Evolutionary conservation across 2,888 invertebrate species (phyloP).

Genomic region (Carpatolechia fugitivella): DNA sequence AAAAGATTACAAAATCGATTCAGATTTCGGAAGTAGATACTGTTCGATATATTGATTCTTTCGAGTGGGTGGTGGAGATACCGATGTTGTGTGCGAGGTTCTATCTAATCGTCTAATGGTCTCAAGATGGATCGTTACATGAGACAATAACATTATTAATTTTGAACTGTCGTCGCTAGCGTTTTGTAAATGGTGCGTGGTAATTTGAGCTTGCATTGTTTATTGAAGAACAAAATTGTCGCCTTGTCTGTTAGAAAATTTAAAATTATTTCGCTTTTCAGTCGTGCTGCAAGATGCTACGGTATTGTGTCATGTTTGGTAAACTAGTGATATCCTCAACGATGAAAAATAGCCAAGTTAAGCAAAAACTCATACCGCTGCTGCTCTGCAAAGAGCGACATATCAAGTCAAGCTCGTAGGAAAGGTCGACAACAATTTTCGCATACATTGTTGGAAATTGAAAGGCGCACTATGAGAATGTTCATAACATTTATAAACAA

Average conservation of each 20-base stretch:
- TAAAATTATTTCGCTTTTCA: too few relatives aligned
- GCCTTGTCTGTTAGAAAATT: not conserved
- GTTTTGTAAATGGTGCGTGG: conserved; percentile 33
- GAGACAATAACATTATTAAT: conserved; percentile 51
- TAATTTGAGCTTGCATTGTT: conserved; percentile 23
- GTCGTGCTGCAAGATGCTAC: too few relatives aligned
- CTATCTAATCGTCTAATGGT: conserved; percentile 70
- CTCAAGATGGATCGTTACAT: conserved; percentile 58
- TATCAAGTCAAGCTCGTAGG: conserved; percentile 50
- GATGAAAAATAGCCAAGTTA: conserved; percentile 16
- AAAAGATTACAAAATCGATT: conserved; percentile 13
- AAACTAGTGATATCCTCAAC: too few relatives aligned
- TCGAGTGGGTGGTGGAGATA: conserved; percentile 53
- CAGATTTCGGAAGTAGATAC: conserved; percentile 37
- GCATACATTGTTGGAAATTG: conserved; percentile 65
- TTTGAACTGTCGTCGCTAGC: conserved; percentile 20
- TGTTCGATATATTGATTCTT: conserved; percentile 37
- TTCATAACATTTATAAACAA: conserved; percentile 20
- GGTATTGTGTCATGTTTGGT: too few relatives aligned
- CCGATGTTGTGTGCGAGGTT: conserved; percentile 50
- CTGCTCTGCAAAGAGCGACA: conserved; percentile 33
- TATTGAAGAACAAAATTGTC: not conserved
- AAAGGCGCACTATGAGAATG: conserved; percentile 47
- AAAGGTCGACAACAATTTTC: conserved; percentile 64
- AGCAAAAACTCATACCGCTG: conserved; percentile 32